phyloP scores from a whole-genome alignment of 2,888 invertebrate genomes.

The Lissocephala sabroskyi region DNA sequence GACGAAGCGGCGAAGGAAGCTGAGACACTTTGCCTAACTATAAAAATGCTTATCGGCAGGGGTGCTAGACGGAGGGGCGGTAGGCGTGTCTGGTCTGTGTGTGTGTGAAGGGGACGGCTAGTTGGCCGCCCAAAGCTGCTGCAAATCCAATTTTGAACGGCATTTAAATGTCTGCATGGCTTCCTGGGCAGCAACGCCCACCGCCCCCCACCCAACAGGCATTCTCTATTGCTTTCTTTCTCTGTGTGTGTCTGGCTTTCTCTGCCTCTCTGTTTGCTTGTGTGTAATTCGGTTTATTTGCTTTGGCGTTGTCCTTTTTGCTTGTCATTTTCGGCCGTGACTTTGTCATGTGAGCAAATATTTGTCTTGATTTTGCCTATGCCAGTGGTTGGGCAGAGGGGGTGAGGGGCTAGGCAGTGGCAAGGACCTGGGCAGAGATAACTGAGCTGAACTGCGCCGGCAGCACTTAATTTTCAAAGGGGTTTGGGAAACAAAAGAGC shows the following conservation, averaged over 20 bases:
- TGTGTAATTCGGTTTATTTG: slow-evolving; percentile 7
- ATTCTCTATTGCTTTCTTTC: slow-evolving; percentile 27
- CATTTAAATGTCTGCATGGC: slow-evolving; percentile 48
- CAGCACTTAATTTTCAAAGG: too few species aligned
- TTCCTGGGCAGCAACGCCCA: slow-evolving; percentile 21
- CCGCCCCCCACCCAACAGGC: too few species aligned
- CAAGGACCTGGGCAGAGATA: too few species aligned
- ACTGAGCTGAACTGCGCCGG: too few species aligned
- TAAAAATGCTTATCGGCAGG: slow-evolving; percentile 59
- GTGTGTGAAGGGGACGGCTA: background rate
- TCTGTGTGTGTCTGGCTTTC: slow-evolving; percentile 10
- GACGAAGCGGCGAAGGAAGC: slow-evolving; percentile 56
- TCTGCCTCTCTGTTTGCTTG: slow-evolving; percentile 10
- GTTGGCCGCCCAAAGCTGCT: slow-evolving; percentile 31
- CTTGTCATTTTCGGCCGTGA: slow-evolving; percentile 29
- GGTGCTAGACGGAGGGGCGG: background rate
- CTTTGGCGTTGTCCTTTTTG: slow-evolving; percentile 25
- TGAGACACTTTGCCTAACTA: slow-evolving; percentile 53
- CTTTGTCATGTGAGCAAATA: slow-evolving; percentile 43
- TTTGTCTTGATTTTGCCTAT: slow-evolving; percentile 43
- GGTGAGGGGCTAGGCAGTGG: too few species aligned
- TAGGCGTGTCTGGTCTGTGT: slow-evolving; percentile 9
- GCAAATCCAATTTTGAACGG: slow-evolving; percentile 60
- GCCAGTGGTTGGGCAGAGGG: background rate
- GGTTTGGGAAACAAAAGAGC: slow-evolving; percentile 1